Evolutionary conservation across 2,113 vertebrate species (phyloP), one percentile per base, ranked within the genome.

Genomic region (Gopherus evgoodei): DNA sequence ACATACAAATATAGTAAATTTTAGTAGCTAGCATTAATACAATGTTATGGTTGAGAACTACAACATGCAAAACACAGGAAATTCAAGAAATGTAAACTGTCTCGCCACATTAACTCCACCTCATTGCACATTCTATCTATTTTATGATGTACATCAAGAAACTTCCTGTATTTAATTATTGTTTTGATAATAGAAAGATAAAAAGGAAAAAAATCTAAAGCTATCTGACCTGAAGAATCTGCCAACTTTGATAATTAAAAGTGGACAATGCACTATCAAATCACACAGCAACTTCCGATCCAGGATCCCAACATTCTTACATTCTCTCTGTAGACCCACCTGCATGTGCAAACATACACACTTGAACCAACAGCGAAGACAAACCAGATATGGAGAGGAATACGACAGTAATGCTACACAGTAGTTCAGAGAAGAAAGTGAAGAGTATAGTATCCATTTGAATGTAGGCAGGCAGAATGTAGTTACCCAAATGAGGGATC

Each of bases 341-440:
- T 59, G 25, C 11, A 59, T 59, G 57, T 29, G 17, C 10, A 84
- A 5, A 59, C 6, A 81, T 17, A 1, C 0, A 59, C 1, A 6
- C 91, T 86, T 92, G 80, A 83, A 44, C 80, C 65, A 53, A 21
- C 75, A 53, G 5, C 1, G 1, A 88, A 92, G 84, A 12, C 21
- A 38, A 78, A 35, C 35, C 24, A 80, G 47, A 90, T 84, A 78
- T 84, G 31, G 69, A 89, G 3, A 35, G 59, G 25, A 31, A 54
- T 54, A 54, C 54, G n/a, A 0, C 29, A 42, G 52, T 31, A 89
- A 76, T 16, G 27, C 42, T 54, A 52, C 1, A 2, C 1, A 72
- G 72, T 50, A 91, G 25, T 8, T 82, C 59, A 75, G 24, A 86
- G 81, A 16, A 85, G 5, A 44, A 8, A 84, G 2, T 14, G 2